Percentiles rank a stretch among this genome's conserved stretches.
Conservation (phyloP, 2,113 vertebrate genomes). For the Amazona guildingii region DNA sequence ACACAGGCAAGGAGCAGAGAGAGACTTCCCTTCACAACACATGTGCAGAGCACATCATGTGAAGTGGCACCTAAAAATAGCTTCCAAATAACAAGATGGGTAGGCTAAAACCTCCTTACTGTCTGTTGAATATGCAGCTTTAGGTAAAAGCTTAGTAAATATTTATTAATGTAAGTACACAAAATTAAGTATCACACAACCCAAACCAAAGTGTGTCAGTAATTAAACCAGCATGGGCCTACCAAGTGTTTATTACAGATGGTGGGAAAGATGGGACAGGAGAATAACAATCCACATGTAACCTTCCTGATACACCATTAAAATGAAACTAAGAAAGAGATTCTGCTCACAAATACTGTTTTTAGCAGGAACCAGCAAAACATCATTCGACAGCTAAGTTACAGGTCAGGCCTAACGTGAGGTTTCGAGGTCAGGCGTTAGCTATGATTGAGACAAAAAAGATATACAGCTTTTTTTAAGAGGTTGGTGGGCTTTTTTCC, state of each 20-base stretch:
- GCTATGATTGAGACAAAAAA: background rate
- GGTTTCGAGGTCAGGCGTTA: background rate
- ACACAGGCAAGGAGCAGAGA: background rate
- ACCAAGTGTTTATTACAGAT: background rate
- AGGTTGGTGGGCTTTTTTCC: background rate
- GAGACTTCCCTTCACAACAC: background rate
- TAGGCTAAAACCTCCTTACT: background rate
- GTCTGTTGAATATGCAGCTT: background rate
- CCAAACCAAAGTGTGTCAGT: background rate
- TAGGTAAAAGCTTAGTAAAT: background rate
- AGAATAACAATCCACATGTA: background rate
- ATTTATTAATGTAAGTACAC: background rate
- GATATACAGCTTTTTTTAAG: background rate
- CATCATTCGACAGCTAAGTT: background rate
- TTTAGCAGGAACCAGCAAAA: background rate
- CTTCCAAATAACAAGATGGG: background rate
- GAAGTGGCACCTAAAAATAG: background rate
- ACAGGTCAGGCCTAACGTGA: background rate
- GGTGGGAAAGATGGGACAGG: background rate
- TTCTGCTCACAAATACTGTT: background rate
- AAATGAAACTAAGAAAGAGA: background rate
- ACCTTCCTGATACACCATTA: background rate
- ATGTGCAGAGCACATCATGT: background rate
- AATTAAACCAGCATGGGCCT: background rate
- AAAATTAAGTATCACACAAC: background rate